Base-by-base conservation (phyloP, 2,888 invertebrate genomes). In the Brenthis ino region DNA sequence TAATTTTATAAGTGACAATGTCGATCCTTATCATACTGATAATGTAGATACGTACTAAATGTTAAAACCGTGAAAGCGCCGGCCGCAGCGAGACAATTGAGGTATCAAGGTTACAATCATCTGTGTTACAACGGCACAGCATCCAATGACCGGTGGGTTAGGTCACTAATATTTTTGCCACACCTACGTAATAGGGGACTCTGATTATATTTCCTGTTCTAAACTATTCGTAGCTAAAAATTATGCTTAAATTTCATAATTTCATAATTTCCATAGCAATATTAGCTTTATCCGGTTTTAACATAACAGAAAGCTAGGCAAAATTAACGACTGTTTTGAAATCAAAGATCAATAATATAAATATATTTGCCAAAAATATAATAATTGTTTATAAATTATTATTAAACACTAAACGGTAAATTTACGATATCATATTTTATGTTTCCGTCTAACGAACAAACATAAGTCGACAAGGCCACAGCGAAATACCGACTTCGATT, bases 121-220 rank as follows among this genome's bases (percentile, higher is more conserved):
- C 61, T 56, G 56, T 48, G 56, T 50, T 33, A 11, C 11, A 54
- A 33, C 50, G 58, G 53, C 24, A 37, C n/a, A 3, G 20, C 43
- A 65, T 61, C 65, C 61, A 57, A 65, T 55, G 50, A 56, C 24
- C 64, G 57, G 64, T 57, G 55, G 67, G 68, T 70, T 72, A 68
- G 65, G 63, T 70, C 72, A 69, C 67, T 58, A 64, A 69, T 69
- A 64, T 71, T 71, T 69, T 72, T 68, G 64, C 56, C 57, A 63
- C 63, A 54, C 65, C 70, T 58, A 70, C 72, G 54, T 61, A 56
- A 60, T 43, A 16, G 28, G 33, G 28, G 24, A 63, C 47, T 67
- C n/a, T 61, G 58, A 61, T 56, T 33, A 64, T 51, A 66, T 65
- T 72, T 69, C 72, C 69, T 65, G 20, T 51, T 72, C 68, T 65